A percentile compares a stretch with the other conserved stretches of the same genome.
phyloP scores from a whole-genome alignment of 1,140 invertebrate genomes.

The Drosophila littoralis region DNA sequence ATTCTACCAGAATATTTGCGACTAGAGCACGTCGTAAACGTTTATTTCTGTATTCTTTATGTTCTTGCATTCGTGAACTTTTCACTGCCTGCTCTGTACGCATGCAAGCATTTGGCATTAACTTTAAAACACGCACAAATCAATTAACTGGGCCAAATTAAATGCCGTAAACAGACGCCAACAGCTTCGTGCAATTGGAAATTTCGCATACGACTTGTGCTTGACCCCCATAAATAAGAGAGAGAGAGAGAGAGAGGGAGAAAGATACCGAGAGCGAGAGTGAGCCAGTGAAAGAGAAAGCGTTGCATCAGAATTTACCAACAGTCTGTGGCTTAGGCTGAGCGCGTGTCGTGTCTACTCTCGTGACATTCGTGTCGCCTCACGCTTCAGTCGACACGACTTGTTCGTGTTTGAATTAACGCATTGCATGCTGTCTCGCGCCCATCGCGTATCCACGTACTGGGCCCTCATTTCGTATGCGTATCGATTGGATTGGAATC shows the following conservation, averaged over 20 bases:
- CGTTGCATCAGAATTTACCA: not conserved
- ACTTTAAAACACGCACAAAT: not conserved
- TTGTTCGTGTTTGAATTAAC: not conserved
- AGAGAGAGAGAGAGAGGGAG: not conserved
- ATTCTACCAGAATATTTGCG: too few relatives aligned
- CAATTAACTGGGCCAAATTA: not conserved
- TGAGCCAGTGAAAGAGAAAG: not conserved
- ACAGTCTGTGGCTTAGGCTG: not conserved
- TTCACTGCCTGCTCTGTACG: too few relatives aligned
- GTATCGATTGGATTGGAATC: conserved; percentile 17
- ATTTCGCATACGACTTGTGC: conserved; percentile 9
- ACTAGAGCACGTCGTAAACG: too few relatives aligned
- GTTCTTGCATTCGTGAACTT: too few relatives aligned
- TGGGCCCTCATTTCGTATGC: conserved; percentile 4
- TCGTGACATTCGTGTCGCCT: not conserved
- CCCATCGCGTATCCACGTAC: not conserved
- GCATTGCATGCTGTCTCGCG: not conserved
- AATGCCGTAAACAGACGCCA: not conserved
- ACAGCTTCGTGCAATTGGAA: conserved; percentile 10
- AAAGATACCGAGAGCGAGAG: not conserved
- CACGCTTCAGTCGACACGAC: not conserved
- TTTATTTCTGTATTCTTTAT: too few relatives aligned
- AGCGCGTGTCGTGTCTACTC: not conserved
- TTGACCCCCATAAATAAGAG: not conserved
- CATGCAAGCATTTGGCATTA: not conserved